These are phyloP conservation scores for Spea hammondii DNA, from an alignment of 2,797 vertebrate genomes.

Conservation along the genomic window DNA sequence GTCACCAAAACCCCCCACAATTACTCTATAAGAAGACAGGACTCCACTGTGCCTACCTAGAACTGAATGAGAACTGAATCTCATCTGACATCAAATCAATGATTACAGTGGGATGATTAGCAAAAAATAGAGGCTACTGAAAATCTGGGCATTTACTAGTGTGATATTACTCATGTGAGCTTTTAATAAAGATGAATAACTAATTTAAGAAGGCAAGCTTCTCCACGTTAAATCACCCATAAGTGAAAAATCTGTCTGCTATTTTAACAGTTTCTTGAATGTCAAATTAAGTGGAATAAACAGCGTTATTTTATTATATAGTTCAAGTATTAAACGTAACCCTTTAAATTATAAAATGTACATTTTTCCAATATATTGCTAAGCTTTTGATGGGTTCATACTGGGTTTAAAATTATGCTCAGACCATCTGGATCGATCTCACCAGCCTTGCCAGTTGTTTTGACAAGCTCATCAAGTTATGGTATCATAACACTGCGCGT, in stretches of 20 bases:
- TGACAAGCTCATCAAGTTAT: too few relatives aligned
- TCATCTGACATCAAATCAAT: conserved; percentile 78
- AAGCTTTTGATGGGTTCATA: too few relatives aligned
- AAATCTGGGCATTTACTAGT: conserved; percentile 65
- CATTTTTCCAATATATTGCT: background rate
- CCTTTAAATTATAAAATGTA: background rate
- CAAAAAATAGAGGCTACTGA: conserved; percentile 68
- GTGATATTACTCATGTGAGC: conserved; percentile 66
- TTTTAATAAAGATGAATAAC: conserved; percentile 66
- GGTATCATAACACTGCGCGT: too few relatives aligned
- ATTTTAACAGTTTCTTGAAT: conserved; percentile 46
- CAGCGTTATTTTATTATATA: conserved; percentile 26
- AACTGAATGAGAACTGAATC: conserved; percentile 55
- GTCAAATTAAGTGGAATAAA: conserved; percentile 46
- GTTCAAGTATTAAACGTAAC: background rate
- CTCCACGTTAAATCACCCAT: conserved; percentile 37
- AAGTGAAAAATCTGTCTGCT: conserved; percentile 57
- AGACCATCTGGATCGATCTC: too few relatives aligned
- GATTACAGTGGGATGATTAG: conserved; percentile 72
- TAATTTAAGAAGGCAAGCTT: conserved; percentile 44
- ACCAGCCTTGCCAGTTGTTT: too few relatives aligned
- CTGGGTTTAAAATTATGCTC: too few relatives aligned
- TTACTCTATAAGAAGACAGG: background rate
- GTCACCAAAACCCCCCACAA: background rate
- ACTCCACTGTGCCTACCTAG: background rate